These are phyloP conservation scores for Linepithema humile DNA, from an alignment of 1,140 invertebrate genomes.

Conservation along the genomic window DNA sequence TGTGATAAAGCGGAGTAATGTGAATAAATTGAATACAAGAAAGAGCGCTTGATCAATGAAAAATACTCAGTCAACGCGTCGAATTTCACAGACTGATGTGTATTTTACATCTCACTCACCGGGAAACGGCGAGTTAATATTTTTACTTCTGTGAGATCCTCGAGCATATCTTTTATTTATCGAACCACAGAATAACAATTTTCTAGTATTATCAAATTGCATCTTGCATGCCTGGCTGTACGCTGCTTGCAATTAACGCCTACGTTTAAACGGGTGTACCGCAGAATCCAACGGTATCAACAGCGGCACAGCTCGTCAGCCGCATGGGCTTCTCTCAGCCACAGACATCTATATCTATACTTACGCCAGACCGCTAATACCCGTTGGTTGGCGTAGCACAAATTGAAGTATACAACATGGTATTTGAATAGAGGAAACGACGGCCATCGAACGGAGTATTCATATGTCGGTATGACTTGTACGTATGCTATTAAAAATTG, in stretches of 20 bases:
- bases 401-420: slow-evolving; percentile 26
- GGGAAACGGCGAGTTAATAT: too few relatives aligned
- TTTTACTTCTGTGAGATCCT: not conserved
- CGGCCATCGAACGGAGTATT: slow-evolving; percentile 15
- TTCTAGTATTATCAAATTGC: not conserved
- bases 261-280: slow-evolving; percentile 33
- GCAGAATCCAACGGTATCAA: slow-evolving; percentile 48
- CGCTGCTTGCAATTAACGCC: slow-evolving; percentile 41
- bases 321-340: slow-evolving; percentile 19
- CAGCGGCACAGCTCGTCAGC: slow-evolving; percentile 27
- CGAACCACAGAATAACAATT: not conserved
- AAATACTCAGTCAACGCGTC: too few relatives aligned
- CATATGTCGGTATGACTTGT: slow-evolving; percentile 25
- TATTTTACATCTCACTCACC: too few relatives aligned
- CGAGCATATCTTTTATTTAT: not conserved
- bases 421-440: slow-evolving; percentile 5
- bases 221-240: not conserved
- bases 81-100: too few relatives aligned
- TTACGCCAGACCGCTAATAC: slow-evolving; percentile 36
- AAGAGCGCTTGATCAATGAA: too few relatives aligned
- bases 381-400: slow-evolving; percentile 9
- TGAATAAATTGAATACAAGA: too few relatives aligned
- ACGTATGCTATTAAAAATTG: slow-evolving; percentile 14
- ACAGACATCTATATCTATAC: slow-evolving; percentile 45
- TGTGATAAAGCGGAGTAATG: too few relatives aligned